phyloP scores from a whole-genome alignment of 2,797 vertebrate species.

The Mionectes olivaceus region DNA sequence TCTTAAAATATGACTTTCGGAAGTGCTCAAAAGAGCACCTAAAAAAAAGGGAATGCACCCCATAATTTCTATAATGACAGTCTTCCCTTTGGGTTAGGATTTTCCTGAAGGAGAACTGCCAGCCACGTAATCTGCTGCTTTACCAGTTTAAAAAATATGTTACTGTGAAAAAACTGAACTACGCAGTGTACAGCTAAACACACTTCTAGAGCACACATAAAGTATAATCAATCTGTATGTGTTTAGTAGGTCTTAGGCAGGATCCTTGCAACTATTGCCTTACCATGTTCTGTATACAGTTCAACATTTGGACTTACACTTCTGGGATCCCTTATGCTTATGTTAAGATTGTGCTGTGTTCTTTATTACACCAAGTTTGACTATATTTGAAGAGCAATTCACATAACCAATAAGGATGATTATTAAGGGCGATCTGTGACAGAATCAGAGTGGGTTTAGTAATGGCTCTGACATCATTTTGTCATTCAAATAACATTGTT shows the following conservation, averaged over 20 bases:
- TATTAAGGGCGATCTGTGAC: neutral
- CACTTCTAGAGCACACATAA: neutral
- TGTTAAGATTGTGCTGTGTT: neutral
- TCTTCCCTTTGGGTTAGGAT: neutral
- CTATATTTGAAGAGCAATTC: neutral
- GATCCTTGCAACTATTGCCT: neutral
- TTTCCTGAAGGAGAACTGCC: neutral
- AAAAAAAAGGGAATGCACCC: neutral
- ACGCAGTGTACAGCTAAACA: neutral
- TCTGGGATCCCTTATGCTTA: neutral
- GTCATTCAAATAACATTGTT: slow-evolving; percentile 1
- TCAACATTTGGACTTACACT: neutral
- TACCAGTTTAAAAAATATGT: neutral
- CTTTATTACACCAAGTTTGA: neutral
- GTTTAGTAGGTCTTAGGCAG: neutral
- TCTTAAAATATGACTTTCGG: neutral
- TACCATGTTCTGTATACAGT: neutral
- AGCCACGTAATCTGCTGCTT: neutral
- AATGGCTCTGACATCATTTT: neutral
- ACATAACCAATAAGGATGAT: neutral
- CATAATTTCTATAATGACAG: neutral
- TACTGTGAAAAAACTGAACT: neutral
- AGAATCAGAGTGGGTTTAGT: neutral
- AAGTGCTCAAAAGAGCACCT: neutral
- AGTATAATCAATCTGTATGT: neutral